Percentiles rank a stretch among this genome's conserved stretches.
phyloP scores from a whole-genome alignment of 2,113 vertebrate genomes.

The Proterorhinus semilunaris region DNA sequence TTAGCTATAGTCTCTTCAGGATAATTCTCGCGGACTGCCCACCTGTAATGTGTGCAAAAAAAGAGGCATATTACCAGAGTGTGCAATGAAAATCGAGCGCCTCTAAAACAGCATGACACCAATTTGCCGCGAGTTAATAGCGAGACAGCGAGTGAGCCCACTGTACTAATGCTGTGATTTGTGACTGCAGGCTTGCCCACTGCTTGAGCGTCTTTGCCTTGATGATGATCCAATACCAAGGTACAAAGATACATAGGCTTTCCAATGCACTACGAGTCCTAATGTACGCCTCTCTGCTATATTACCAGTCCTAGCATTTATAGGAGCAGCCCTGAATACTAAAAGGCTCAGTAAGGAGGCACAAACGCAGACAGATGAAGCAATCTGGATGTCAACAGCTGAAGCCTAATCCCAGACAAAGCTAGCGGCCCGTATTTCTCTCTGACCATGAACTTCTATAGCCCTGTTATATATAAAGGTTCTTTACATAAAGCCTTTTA shows the following conservation, averaged over 20 bases:
- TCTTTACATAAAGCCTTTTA: slow-evolving; percentile 21
- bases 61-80: slow-evolving; percentile 9
- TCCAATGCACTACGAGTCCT: slow-evolving; percentile 26
- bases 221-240: slow-evolving; percentile 9
- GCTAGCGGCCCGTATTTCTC: slow-evolving; percentile 24
- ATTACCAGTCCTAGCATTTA: slow-evolving; percentile 36
- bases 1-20: slow-evolving; percentile 17
- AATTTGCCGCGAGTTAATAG: slow-evolving; percentile 21
- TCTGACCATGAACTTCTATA: slow-evolving; percentile 10
- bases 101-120: slow-evolving; percentile 29
- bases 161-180: slow-evolving; percentile 19
- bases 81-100: slow-evolving; percentile 14
- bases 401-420: slow-evolving; percentile 39
- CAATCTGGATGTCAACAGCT: slow-evolving; percentile 30
- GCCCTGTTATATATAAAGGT: slow-evolving; percentile 2
- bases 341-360: slow-evolving; percentile 29
- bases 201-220: slow-evolving; percentile 11
- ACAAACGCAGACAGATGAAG: slow-evolving; percentile 38
- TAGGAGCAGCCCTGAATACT: slow-evolving; percentile 49
- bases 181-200: background rate
- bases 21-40: slow-evolving; percentile 18
- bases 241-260: slow-evolving; percentile 12
- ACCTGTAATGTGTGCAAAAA: slow-evolving; percentile 21
- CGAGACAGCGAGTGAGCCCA: slow-evolving; percentile 9
- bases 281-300: slow-evolving; percentile 21